Conservation (phyloP, 2,888 invertebrate species). For the Nezara viridula region DNA sequence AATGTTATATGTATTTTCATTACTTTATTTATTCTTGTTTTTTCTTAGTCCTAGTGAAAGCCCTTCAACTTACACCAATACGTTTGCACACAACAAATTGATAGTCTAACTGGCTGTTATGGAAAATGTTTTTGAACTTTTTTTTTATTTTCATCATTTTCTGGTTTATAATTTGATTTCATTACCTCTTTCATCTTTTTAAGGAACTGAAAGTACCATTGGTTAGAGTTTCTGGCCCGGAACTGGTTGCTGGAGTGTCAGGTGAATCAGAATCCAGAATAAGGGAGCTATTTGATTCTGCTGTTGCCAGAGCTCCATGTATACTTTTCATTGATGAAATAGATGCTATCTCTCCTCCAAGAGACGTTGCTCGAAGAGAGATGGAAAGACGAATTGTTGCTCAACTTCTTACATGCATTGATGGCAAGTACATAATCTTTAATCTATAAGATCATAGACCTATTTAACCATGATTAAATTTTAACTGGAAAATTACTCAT, state of each 20-base stretch:
- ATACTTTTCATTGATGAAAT: slow-evolving; percentile 96
- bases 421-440: too few species aligned
- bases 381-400: slow-evolving; percentile 97
- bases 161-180: background rate
- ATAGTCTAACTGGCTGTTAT: too few species aligned
- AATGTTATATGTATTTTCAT: too few species aligned
- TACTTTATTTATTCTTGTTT: too few species aligned
- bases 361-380: slow-evolving; percentile 91
- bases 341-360: slow-evolving; percentile 93
- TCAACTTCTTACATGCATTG: slow-evolving; percentile 90
- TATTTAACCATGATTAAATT: too few species aligned
- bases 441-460: too few species aligned
- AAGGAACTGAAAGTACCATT: slow-evolving; percentile 87
- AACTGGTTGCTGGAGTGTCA: slow-evolving; percentile 93
- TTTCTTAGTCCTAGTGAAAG: too few species aligned
- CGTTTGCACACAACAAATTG: too few species aligned
- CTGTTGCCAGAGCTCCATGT: slow-evolving; percentile 81
- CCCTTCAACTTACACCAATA: too few species aligned
- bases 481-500: too few species aligned
- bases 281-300: slow-evolving; percentile 90
- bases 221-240: slow-evolving; percentile 90
- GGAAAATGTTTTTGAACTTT: background rate
- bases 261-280: slow-evolving; percentile 97
- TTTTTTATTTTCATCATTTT: background rate
- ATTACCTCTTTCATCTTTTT: too few species aligned